phyloP scores from a whole-genome alignment of 2,113 vertebrate species.

The Phyllopteryx taeniolatus region DNA sequence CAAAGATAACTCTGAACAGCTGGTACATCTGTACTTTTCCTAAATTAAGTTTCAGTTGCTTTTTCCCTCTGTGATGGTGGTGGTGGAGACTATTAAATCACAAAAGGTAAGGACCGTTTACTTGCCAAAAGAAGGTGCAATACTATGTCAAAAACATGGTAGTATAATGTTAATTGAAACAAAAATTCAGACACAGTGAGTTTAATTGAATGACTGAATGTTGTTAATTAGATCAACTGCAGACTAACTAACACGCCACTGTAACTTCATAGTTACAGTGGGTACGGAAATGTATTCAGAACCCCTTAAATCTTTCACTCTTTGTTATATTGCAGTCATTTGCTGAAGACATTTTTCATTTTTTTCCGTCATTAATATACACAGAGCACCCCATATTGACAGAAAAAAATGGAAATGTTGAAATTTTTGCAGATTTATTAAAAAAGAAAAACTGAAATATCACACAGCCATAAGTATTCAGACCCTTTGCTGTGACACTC shows the following conservation, averaged over 20 bases:
- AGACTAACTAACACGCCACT: no score
- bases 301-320: no score
- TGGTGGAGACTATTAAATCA: conserved; percentile 92
- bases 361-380: no score
- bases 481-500: no score
- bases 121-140: background rate
- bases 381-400: no score
- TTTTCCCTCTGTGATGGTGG: conserved; percentile 95
- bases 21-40: background rate
- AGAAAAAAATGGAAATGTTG: no score
- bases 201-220: background rate
- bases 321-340: no score
- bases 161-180: background rate
- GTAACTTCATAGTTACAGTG: background rate
- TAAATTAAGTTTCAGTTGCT: conserved; percentile 89
- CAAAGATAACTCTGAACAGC: background rate
- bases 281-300: no score
- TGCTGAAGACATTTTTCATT: no score
- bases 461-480: no score
- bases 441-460: no score
- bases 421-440: no score
- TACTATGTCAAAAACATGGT: background rate
- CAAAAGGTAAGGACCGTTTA: conserved; percentile 81
- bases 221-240: background rate
- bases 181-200: background rate